phyloP scores from a whole-genome alignment of 2,113 vertebrate species.

The Cervus canadensis region DNA sequence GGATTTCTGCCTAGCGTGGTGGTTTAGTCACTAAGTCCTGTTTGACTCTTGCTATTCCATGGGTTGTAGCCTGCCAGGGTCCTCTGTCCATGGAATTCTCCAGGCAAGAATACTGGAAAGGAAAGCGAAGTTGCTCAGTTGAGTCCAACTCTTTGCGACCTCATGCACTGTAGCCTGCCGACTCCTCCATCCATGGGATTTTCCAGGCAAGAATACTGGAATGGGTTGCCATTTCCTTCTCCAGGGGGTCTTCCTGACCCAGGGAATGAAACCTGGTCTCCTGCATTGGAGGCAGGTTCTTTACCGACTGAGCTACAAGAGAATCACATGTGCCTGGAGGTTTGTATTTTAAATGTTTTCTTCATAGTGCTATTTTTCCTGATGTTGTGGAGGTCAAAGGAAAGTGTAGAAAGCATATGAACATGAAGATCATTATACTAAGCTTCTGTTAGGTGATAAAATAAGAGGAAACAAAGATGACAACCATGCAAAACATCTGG shows the following conservation, averaged over 20 bases:
- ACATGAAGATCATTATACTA: neutral
- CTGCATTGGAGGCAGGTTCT: neutral
- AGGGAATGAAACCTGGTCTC: neutral
- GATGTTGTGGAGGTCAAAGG: neutral
- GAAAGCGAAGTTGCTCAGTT: neutral
- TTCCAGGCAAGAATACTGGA: neutral
- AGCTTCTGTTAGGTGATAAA: conserved; percentile 34
- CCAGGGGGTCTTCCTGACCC: neutral
- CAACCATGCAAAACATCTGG: conserved; percentile 53
- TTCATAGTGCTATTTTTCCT: neutral
- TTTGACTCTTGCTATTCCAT: neutral
- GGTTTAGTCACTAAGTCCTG: neutral
- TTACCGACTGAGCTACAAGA: neutral
- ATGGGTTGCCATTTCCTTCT: neutral
- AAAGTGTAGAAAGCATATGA: neutral
- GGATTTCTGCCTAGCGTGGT: neutral
- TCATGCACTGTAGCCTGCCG: neutral
- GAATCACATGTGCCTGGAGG: neutral
- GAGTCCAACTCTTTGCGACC: neutral
- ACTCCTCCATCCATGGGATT: neutral
- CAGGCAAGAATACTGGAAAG: neutral
- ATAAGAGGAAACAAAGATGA: conserved; percentile 42
- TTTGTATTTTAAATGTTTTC: neutral
- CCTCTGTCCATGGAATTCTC: neutral
- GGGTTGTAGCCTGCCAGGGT: neutral